Percentiles rank a stretch among this genome's conserved stretches.
Conservation (phyloP, 2,113 vertebrate species). For the Salvelinus namaycush region DNA sequence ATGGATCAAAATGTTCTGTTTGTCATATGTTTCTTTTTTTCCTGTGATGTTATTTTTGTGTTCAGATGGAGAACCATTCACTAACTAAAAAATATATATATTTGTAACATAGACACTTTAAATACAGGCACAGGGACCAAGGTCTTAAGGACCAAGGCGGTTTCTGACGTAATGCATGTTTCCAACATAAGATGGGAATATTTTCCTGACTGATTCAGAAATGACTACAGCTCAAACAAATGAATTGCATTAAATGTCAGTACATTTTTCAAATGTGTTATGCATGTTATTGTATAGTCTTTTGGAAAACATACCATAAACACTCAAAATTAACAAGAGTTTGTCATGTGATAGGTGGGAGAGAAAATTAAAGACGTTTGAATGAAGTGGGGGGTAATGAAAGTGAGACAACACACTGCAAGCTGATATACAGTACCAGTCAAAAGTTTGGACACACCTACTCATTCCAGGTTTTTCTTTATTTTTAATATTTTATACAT, state of each 20-base stretch:
- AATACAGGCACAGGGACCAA: neutral
- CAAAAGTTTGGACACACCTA: too few relatives aligned
- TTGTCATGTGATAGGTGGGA: neutral
- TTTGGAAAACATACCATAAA: neutral
- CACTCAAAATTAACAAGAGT: neutral
- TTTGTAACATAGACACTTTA: conserved; percentile 36
- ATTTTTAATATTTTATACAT: too few relatives aligned
- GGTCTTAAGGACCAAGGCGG: conserved; percentile 1
- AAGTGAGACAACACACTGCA: neutral
- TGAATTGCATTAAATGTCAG: conserved; percentile 55
- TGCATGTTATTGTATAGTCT: neutral
- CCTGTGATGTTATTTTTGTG: conserved; percentile 43
- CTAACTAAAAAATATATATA: conserved; percentile 26
- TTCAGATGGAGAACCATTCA: conserved; percentile 30
- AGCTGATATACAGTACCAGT: neutral
- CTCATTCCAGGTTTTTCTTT: too few relatives aligned
- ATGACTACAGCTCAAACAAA: conserved; percentile 25
- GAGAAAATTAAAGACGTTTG: neutral
- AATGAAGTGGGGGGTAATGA: neutral
- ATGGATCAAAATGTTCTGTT: conserved; percentile 59
- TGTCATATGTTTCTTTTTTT: conserved; percentile 54
- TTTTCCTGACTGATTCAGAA: conserved; percentile 43
- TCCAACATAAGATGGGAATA: conserved; percentile 55
- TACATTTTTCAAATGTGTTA: conserved; percentile 46
- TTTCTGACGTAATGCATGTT: conserved; percentile 68